Evolutionary conservation across 2,113 vertebrate genomes (phyloP).

Genomic region (Herpailurus yagouaroundi): DNA sequence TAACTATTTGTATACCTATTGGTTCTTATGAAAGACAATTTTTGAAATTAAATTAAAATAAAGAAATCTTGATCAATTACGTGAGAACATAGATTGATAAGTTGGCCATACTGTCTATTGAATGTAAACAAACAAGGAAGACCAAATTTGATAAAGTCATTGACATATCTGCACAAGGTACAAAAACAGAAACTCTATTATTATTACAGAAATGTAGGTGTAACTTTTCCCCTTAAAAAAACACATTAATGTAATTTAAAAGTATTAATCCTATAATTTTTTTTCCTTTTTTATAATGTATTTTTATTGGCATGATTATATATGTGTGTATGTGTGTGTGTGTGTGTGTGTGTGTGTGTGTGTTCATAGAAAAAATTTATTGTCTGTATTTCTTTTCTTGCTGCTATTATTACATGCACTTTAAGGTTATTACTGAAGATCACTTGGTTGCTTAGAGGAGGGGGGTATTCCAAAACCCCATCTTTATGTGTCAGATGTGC

Average conservation of each 20-base stretch:
- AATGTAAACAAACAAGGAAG: background rate
- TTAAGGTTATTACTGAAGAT: background rate
- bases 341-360: too few species aligned
- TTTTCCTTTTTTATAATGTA: background rate
- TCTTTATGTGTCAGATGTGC: background rate
- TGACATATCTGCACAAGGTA: background rate
- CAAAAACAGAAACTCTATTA: background rate
- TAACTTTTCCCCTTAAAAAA: background rate
- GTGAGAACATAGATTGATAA: background rate
- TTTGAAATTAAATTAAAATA: constrained; percentile 13
- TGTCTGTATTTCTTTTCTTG: background rate
- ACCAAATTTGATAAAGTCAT: background rate
- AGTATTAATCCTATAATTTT: background rate
- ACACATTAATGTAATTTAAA: background rate
- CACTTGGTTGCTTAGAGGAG: background rate
- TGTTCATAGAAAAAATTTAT: background rate
- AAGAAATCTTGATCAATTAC: background rate
- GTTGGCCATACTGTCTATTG: background rate
- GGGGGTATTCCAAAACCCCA: background rate
- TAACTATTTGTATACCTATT: background rate
- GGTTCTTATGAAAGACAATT: background rate
- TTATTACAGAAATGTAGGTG: background rate
- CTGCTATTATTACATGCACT: background rate
- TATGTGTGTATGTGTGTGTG: background rate
- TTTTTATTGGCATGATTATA: background rate